Percentiles rank a stretch among this genome's conserved stretches.
phyloP scores from a whole-genome alignment of 1,140 invertebrate genomes.

The Drosophila asahinai region DNA sequence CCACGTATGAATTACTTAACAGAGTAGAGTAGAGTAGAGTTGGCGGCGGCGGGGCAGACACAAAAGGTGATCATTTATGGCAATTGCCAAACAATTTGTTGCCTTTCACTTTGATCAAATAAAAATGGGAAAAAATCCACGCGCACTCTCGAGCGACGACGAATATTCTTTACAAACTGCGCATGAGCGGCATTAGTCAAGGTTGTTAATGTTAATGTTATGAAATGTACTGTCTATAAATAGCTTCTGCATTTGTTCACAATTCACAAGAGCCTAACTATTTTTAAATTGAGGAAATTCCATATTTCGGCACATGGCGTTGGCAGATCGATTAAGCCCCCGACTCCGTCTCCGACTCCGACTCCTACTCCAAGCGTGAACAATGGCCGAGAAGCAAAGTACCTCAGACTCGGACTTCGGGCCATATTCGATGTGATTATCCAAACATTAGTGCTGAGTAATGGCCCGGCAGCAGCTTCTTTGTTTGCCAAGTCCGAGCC shows the following conservation, averaged over 20 bases:
- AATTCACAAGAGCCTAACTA: conserved; percentile 54
- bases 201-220: conserved; percentile 72
- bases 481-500: conserved; percentile 6
- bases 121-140: conserved; percentile 49
- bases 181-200: conserved; percentile 71
- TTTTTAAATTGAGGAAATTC: conserved; percentile 78
- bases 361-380: conserved; percentile 4
- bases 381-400: conserved; percentile 14
- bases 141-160: conserved; percentile 51
- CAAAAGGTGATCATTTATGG: conserved; percentile 65
- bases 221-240: conserved; percentile 67
- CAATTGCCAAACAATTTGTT: conserved; percentile 66
- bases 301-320: conserved; percentile 65
- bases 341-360: background rate
- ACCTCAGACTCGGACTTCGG: conserved; percentile 15
- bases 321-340: conserved; percentile 54
- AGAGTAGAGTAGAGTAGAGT: conserved; percentile 4
- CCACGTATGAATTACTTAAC: conserved; percentile 48
- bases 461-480: conserved; percentile 32
- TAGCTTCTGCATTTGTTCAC: conserved; percentile 55
- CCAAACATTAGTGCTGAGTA: conserved; percentile 51
- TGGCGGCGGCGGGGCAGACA: conserved; percentile 1
- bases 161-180: conserved; percentile 75
- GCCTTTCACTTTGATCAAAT: conserved; percentile 73
- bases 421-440: conserved; percentile 49